These are phyloP conservation scores for Hippasteria phrygiana DNA, from an alignment of 53 echinoderm and acorn worm species.

Conservation along the genomic window DNA sequence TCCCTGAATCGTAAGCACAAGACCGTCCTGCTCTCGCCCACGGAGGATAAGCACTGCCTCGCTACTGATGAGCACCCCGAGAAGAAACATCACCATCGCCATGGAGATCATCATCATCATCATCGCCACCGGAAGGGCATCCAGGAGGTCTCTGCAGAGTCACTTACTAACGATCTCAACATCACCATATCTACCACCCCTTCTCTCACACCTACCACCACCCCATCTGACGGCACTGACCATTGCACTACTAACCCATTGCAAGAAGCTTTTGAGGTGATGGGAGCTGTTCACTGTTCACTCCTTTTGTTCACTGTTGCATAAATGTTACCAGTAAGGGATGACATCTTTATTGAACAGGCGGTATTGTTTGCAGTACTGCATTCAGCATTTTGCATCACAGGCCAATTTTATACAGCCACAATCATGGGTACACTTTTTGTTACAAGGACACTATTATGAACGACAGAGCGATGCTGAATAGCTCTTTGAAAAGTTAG, in stretches of 20 bases:
- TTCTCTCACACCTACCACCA: constrained; percentile 21
- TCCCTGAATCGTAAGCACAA: constrained; percentile 52
- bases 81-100: constrained; percentile 48
- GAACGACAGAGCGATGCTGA: no score
- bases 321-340: no score
- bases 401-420: no score
- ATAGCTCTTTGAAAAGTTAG: no score
- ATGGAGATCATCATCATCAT: constrained; percentile 28
- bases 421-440: no score
- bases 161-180: constrained; percentile 57
- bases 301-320: no score
- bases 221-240: constrained; percentile 54
- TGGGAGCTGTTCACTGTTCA: constrained; percentile 8
- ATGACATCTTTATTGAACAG: no score
- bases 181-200: constrained; percentile 52
- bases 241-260: constrained; percentile 60
- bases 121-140: constrained; percentile 36
- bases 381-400: no score
- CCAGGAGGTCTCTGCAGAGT: constrained; percentile 37
- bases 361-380: no score
- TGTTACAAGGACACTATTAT: no score
- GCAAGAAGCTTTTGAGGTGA: constrained; percentile 52
- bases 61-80: constrained; percentile 12
- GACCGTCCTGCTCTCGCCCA: background rate
- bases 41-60: background rate